These are phyloP conservation scores for Idaea aversata DNA, from an alignment of 2,888 invertebrate genomes.

Conservation along the genomic window DNA sequence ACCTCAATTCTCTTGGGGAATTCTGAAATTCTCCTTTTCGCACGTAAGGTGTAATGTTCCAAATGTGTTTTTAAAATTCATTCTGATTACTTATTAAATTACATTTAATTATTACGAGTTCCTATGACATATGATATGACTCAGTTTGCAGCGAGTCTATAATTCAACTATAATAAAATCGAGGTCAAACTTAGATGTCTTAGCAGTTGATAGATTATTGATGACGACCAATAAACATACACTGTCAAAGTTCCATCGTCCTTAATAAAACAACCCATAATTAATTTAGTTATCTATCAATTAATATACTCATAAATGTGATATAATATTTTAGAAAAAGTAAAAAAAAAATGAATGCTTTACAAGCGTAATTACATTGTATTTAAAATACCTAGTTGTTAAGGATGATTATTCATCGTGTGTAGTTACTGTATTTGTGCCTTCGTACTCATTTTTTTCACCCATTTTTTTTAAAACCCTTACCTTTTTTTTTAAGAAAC, in stretches of 20 bases:
- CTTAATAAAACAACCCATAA: not conserved
- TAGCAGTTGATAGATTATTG: too few species aligned
- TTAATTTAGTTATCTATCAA: conserved; percentile 30
- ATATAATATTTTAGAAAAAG: conserved; percentile 63
- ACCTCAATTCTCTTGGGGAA: too few species aligned
- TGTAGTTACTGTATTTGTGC: conserved; percentile 16
- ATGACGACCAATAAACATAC: too few species aligned
- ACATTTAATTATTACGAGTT: too few species aligned
- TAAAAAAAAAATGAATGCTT: conserved; percentile 57
- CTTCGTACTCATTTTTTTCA: conserved; percentile 11
- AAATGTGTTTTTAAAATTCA: too few species aligned
- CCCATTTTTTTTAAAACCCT: not conserved
- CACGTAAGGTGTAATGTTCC: too few species aligned
- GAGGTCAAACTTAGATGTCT: too few species aligned
- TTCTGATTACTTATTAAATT: too few species aligned
- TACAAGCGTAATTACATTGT: conserved; percentile 46
- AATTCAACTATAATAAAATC: too few species aligned
- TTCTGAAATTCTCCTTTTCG: too few species aligned
- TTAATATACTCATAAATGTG: conserved; percentile 74
- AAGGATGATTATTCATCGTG: conserved; percentile 43
- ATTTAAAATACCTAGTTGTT: conserved; percentile 51
- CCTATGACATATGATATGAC: too few species aligned
- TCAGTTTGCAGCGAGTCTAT: too few species aligned
- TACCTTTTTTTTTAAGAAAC: not conserved
- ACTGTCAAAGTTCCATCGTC: not conserved